Evolutionary conservation across 2,113 vertebrate species (phyloP).

Genomic region (Psilopsiagon aymara): DNA sequence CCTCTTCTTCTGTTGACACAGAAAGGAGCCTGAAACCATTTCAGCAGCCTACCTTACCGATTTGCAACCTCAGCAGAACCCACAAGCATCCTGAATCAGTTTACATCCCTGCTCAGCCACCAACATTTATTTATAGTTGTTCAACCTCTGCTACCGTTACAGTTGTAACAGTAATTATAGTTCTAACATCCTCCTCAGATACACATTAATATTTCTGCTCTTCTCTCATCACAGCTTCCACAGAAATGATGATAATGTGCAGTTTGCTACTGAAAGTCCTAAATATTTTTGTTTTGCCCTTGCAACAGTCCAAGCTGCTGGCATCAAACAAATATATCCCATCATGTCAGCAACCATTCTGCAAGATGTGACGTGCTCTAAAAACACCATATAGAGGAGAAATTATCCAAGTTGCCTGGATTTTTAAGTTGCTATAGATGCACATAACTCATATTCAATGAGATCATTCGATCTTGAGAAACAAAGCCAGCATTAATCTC

Average conservation of each 20-base stretch:
- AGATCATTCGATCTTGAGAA: neutral
- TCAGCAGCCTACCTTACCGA: neutral
- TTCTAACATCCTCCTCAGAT: neutral
- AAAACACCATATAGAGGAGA: neutral
- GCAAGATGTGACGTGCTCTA: neutral
- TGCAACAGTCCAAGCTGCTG: neutral
- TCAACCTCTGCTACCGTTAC: neutral
- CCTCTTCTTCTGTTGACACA: neutral
- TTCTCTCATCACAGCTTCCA: neutral
- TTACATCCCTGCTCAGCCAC: neutral
- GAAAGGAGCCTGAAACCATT: neutral
- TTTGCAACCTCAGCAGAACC: neutral
- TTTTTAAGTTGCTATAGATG: neutral
- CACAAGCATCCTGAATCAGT: neutral
- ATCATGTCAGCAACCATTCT: neutral
- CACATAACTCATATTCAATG: neutral
- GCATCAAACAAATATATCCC: neutral
- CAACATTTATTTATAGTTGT: neutral
- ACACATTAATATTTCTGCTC: neutral
- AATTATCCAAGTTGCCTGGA: neutral
- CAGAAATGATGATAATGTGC: rapidly evolving
- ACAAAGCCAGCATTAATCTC: neutral
- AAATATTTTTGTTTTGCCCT: neutral
- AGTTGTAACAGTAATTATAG: neutral
- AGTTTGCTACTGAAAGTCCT: neutral